These are phyloP conservation scores for Lipotes vexillifer DNA, from an alignment of 2,113 vertebrate species.

Conservation along the genomic window DNA sequence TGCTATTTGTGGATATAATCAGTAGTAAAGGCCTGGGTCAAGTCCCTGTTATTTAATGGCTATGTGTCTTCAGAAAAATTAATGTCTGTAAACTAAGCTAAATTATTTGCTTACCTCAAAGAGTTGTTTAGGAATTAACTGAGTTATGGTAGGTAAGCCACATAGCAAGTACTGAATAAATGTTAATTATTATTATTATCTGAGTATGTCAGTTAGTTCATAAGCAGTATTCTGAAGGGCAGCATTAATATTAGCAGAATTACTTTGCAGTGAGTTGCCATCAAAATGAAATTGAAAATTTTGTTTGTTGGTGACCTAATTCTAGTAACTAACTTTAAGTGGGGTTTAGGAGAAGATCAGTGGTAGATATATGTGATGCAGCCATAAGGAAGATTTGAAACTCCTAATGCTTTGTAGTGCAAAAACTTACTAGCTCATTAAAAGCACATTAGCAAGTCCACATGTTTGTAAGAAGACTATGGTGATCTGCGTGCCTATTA, in stretches of 20 bases:
- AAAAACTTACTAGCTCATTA: constrained; percentile 38
- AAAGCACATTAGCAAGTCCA: constrained; percentile 16
- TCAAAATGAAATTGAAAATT: constrained; percentile 19
- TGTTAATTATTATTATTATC: neutral
- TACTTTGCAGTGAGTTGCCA: neutral
- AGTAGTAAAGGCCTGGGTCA: neutral
- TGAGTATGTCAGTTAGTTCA: neutral
- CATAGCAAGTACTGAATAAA: neutral
- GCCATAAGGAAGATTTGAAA: constrained; percentile 25
- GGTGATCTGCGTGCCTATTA: neutral
- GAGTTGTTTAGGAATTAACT: neutral
- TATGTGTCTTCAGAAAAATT: neutral
- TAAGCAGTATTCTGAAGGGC: neutral
- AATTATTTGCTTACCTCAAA: neutral
- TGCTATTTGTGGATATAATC: neutral
- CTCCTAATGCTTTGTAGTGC: constrained; percentile 5
- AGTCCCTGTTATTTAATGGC: neutral
- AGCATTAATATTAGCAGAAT: neutral
- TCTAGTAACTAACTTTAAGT: constrained; percentile 38
- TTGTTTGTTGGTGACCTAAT: neutral
- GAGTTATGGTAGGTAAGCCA: neutral
- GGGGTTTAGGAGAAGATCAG: constrained; percentile 12
- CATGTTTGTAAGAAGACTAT: constrained; percentile 19
- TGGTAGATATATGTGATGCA: neutral
- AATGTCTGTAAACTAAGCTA: neutral